These are phyloP conservation scores for Cygnus olor DNA, from an alignment of 2,797 vertebrate genomes.

Conservation along the genomic window DNA sequence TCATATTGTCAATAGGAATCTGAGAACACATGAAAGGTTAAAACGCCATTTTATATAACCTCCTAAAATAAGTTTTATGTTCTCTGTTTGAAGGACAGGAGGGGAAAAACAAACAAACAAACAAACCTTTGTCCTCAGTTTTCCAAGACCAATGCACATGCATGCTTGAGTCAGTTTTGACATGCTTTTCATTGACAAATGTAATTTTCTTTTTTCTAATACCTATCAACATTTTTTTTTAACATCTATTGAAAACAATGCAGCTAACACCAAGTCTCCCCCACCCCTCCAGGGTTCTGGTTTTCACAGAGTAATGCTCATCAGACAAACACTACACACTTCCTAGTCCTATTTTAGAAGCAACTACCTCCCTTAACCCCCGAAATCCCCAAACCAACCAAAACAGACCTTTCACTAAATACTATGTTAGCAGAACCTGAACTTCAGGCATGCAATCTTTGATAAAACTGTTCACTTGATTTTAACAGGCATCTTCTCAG, in stretches of 20 bases:
- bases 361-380: accelerated
- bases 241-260: not conserved
- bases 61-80: not conserved
- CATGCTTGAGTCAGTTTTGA: not conserved
- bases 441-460: not conserved
- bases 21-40: conserved; percentile 70
- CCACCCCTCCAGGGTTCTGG: not conserved
- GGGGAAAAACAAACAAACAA: not conserved
- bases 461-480: not conserved
- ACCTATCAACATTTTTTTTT: not conserved
- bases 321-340: not conserved
- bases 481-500: not conserved
- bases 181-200: not conserved
- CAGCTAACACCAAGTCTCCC: not conserved
- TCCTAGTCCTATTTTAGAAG: not conserved
- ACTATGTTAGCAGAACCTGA: not conserved
- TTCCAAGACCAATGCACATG: not conserved
- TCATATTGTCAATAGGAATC: conserved; percentile 89
- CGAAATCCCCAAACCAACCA: not conserved
- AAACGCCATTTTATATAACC: not conserved
- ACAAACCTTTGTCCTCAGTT: not conserved
- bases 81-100: not conserved
- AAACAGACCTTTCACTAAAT: not conserved
- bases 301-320: not conserved
- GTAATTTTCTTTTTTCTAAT: not conserved